Percentiles rank a stretch among this genome's conserved stretches.
These are phyloP conservation scores for Choloepus didactylus DNA, from an alignment of 2,797 vertebrate species.

Conservation along the genomic window DNA sequence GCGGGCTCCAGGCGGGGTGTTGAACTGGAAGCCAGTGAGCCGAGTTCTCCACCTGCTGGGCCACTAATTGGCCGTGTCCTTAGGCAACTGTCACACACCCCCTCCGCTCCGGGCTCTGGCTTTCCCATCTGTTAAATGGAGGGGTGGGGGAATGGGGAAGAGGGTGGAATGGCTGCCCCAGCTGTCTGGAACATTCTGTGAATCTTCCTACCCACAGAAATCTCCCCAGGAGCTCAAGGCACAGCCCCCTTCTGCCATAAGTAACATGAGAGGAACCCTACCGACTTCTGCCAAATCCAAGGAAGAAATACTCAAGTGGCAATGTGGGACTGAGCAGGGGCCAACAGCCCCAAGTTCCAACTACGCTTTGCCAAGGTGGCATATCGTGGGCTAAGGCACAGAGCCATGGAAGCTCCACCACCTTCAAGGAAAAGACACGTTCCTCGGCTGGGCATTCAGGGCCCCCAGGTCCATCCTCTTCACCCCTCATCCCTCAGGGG, in stretches of 20 bases:
- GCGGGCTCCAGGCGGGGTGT: not conserved
- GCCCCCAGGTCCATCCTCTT: accelerated
- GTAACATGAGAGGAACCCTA: too few relatives aligned
- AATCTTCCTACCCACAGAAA: not conserved
- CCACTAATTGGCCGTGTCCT: too few relatives aligned
- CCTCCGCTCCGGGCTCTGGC: too few relatives aligned
- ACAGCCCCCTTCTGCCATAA: not conserved
- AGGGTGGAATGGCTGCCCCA: not conserved
- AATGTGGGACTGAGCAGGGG: accelerated
- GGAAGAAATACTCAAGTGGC: not conserved
- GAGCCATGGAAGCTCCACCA: accelerated
- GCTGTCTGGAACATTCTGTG: not conserved
- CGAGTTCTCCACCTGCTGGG: too few relatives aligned
- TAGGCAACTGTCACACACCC: too few relatives aligned
- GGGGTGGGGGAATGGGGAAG: not conserved
- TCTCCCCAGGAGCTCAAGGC: not conserved
- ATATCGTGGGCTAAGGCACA: not conserved
- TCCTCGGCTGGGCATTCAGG: too few relatives aligned
- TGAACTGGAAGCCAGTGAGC: not conserved
- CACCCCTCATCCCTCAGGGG: not conserved
- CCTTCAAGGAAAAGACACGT: accelerated
- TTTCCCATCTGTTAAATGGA: not conserved
- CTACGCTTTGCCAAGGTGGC: not conserved
- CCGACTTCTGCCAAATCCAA: too few relatives aligned
- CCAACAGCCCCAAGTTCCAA: accelerated